phyloP scores from a whole-genome alignment of 2,797 vertebrate genomes.

The Dipus sagitta region DNA sequence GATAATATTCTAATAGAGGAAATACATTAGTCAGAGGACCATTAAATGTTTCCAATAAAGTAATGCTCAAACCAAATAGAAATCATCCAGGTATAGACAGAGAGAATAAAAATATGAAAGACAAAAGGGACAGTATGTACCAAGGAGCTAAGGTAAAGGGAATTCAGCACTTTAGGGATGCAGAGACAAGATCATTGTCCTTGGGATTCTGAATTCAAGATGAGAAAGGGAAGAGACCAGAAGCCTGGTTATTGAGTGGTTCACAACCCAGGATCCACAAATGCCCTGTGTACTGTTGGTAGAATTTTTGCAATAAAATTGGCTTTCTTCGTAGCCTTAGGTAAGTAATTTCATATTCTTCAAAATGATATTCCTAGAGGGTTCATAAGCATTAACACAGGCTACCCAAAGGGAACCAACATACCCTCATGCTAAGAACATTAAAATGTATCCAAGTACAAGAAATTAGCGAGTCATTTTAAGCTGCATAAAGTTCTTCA shows the following conservation, averaged over 20 bases:
- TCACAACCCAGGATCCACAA: background rate
- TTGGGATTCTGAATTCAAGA: background rate
- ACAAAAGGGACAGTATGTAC: background rate
- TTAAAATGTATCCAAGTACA: slow-evolving; percentile 38
- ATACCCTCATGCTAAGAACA: slow-evolving; percentile 1
- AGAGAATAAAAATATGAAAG: background rate
- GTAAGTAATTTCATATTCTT: slow-evolving; percentile 35
- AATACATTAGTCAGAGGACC: background rate
- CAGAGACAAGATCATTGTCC: background rate
- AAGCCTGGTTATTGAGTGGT: background rate
- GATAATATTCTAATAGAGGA: slow-evolving; percentile 10
- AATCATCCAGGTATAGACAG: background rate
- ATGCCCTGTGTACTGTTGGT: background rate
- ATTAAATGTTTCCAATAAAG: slow-evolving; percentile 44
- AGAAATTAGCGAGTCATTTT: slow-evolving; percentile 46
- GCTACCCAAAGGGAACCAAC: background rate
- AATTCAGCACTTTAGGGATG: background rate
- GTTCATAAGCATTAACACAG: background rate
- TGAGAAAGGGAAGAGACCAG: background rate
- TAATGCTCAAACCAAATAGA: background rate
- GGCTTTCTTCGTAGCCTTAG: background rate
- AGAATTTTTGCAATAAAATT: slow-evolving; percentile 40
- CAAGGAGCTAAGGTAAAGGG: background rate
- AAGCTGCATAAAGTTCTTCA: slow-evolving; percentile 44
- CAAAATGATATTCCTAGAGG: slow-evolving; percentile 45